phyloP scores from a whole-genome alignment of 2,888 invertebrate genomes.

The Eutolmus rufibarbis region DNA sequence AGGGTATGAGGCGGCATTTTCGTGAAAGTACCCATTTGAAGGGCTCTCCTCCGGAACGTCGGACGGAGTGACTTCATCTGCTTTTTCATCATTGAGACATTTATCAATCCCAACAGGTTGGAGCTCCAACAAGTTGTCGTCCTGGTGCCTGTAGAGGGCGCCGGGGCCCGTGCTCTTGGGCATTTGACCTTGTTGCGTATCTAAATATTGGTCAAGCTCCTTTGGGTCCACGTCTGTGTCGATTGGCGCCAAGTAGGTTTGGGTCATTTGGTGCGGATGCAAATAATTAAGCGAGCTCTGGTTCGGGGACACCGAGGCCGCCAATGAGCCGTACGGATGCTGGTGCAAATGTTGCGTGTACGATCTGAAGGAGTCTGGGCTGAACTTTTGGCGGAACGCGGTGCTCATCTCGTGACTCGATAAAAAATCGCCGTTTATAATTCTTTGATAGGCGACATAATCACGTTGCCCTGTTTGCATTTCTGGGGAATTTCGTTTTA shows the following conservation, averaged over 20 bases:
- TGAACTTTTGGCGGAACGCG: conserved; percentile 17
- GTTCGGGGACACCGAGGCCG: conserved; percentile 54
- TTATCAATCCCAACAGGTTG: conserved; percentile 50
- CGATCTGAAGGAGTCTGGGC: conserved; percentile 22
- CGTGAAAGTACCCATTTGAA: conserved; percentile 20
- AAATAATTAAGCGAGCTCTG: conserved; percentile 61
- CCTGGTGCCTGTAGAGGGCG: conserved; percentile 43
- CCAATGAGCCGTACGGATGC: conserved; percentile 19
- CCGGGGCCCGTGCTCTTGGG: conserved; percentile 24
- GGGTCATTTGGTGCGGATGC: conserved; percentile 49
- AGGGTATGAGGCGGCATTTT: conserved; percentile 1
- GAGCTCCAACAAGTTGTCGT: conserved; percentile 52
- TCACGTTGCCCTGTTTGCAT: conserved; percentile 1
- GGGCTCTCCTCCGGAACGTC: background rate
- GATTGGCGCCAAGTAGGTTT: conserved; percentile 44
- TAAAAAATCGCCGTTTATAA: conserved; percentile 20
- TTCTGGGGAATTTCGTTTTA: conserved; percentile 41
- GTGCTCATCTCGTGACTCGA: conserved; percentile 4
- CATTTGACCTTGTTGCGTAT: conserved; percentile 50
- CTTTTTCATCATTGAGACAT: conserved; percentile 29
- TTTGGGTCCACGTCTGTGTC: conserved; percentile 58
- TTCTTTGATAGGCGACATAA: conserved; percentile 11
- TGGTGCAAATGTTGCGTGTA: conserved; percentile 41
- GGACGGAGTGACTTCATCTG: background rate
- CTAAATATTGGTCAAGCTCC: conserved; percentile 63